Conservation (phyloP, 2,888 invertebrate species). For the Eristalis pertinax region DNA sequence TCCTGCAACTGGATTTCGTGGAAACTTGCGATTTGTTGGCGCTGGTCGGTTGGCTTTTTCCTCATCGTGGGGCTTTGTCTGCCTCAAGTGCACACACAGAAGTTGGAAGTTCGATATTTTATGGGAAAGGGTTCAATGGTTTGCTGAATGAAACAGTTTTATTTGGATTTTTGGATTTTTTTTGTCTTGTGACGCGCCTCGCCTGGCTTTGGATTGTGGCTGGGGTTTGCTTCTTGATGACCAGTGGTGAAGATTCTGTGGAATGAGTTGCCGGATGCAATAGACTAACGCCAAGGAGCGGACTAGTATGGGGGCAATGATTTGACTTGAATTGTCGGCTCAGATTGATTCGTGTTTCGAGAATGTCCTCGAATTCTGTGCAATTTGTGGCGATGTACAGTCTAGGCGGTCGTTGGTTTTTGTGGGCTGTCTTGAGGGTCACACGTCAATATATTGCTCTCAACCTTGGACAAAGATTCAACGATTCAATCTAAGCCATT, state of each 20-base stretch:
- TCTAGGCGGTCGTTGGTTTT: too few species aligned
- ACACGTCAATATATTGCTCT: too few species aligned
- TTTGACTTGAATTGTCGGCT: too few species aligned
- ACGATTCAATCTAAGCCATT: too few species aligned
- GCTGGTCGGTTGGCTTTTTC: slow-evolving; percentile 30
- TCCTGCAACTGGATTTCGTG: slow-evolving; percentile 72
- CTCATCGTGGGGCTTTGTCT: slow-evolving; percentile 44
- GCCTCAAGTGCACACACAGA: slow-evolving; percentile 48
- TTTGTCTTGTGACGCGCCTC: background rate
- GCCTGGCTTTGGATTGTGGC: background rate
- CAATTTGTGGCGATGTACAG: too few species aligned
- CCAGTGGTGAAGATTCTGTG: background rate
- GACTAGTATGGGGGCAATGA: too few species aligned
- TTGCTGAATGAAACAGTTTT: slow-evolving; percentile 59
- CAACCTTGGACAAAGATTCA: too few species aligned
- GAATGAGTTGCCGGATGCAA: too few species aligned
- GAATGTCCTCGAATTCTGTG: too few species aligned
- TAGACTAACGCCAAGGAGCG: too few species aligned
- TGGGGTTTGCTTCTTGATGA: background rate
- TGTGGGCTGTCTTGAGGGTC: too few species aligned
- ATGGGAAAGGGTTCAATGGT: slow-evolving; percentile 68
- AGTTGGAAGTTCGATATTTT: slow-evolving; percentile 71
- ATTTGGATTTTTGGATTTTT: slow-evolving; percentile 46
- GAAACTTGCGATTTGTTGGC: slow-evolving; percentile 54
- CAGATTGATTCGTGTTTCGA: too few species aligned